Evolutionary conservation across 35 echinoderm and acorn worm species (phyloP).

Genomic region (Amphiura filiformis): DNA sequence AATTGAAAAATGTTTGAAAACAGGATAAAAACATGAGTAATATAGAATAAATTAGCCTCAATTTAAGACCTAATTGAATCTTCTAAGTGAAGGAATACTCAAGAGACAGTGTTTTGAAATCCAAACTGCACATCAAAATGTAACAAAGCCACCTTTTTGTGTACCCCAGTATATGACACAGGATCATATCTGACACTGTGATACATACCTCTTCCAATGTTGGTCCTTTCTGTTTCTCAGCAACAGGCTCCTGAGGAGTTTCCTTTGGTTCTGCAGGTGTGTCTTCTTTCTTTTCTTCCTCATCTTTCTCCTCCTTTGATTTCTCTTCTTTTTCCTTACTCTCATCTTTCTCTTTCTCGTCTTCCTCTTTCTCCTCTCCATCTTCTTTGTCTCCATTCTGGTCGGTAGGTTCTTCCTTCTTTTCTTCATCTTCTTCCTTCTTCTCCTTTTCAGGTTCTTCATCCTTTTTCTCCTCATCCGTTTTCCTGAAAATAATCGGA

Average conservation of each 20-base stretch:
- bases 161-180: no score
- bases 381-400: slow-evolving; percentile 25
- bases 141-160: no score
- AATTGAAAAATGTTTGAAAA: no score
- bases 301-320: slow-evolving; percentile 1
- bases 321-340: slow-evolving; percentile 48
- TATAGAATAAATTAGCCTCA: no score
- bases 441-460: slow-evolving; percentile 4
- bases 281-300: slow-evolving; percentile 11
- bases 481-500: no score
- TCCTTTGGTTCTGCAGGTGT: slow-evolving; percentile 31
- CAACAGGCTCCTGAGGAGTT: neutral
- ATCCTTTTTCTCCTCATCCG: neutral
- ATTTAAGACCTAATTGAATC: no score
- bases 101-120: no score
- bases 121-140: no score
- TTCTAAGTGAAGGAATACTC: no score
- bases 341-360: neutral
- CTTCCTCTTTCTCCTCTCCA: neutral
- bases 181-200: neutral
- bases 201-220: slow-evolving; percentile 10
- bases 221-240: slow-evolving; percentile 19
- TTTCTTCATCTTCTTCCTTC: neutral
- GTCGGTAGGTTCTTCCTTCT: slow-evolving; percentile 15
- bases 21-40: no score